Evolutionary conservation across 2,113 vertebrate genomes (phyloP).

Genomic region (Ictalurus furcatus): DNA sequence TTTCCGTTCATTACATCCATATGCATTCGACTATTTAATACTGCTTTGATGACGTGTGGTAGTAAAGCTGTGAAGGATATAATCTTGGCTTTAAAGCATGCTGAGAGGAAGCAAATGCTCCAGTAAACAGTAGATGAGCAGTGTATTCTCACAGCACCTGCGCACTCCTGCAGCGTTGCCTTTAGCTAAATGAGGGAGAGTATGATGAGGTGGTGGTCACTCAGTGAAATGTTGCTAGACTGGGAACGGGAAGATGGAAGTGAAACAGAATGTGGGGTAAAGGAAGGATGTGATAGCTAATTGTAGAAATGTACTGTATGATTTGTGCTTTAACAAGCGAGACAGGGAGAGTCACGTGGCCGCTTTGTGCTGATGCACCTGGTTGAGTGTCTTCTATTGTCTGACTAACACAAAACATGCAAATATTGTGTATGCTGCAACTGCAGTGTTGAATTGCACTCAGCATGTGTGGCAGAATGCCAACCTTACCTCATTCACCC

Average conservation of each 20-base stretch:
- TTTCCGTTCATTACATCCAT: neutral
- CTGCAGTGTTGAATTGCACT: conserved; percentile 23
- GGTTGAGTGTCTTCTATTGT: neutral
- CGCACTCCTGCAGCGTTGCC: neutral
- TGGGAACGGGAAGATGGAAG: neutral
- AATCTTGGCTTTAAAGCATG: neutral
- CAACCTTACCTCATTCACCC: neutral
- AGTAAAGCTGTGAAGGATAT: neutral
- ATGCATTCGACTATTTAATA: neutral
- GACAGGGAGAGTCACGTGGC: conserved; percentile 14
- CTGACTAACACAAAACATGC: conserved; percentile 20
- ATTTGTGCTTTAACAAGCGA: neutral
- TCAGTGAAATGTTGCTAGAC: neutral
- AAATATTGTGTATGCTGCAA: conserved; percentile 16
- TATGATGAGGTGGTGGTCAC: neutral
- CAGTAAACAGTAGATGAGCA: conserved; percentile 33
- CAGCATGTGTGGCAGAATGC: conserved; percentile 13
- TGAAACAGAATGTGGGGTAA: neutral
- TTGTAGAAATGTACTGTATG: neutral
- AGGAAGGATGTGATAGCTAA: too few species aligned
- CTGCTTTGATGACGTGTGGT: neutral
- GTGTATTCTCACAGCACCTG: conserved; percentile 27
- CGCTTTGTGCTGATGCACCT: conserved; percentile 22
- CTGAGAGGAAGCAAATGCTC: neutral
- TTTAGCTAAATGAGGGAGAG: neutral